Conservation (phyloP, 2,113 vertebrate genomes). For the Ciconia stormi region DNA sequence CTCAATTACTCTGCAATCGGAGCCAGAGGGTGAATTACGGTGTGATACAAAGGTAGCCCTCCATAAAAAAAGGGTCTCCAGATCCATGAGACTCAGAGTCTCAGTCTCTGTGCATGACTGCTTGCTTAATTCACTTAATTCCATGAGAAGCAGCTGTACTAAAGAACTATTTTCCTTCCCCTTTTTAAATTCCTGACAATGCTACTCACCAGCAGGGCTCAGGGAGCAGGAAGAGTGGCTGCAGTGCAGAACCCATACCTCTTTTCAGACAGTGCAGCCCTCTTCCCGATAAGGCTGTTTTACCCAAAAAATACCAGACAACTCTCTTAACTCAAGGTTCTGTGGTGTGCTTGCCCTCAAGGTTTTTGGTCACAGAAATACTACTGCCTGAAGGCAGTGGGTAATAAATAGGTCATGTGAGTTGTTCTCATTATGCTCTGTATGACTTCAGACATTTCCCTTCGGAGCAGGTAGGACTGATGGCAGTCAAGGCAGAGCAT, state of each 20-base stretch:
- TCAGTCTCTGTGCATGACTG: fast-evolving
- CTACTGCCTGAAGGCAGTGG: neutral
- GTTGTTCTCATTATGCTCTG: neutral
- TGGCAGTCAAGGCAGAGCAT: neutral
- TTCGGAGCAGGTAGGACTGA: neutral
- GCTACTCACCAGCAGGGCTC: neutral
- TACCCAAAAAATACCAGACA: neutral
- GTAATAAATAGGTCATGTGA: neutral
- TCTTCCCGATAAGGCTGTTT: neutral
- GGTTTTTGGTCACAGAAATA: neutral
- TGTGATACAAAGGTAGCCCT: neutral
- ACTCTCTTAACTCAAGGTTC: neutral
- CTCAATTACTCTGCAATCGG: neutral
- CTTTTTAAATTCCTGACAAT: neutral
- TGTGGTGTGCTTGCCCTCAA: neutral
- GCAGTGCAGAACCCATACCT: neutral
- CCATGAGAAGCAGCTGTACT: neutral
- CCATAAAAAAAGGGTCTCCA: neutral
- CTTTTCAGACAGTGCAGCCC: neutral
- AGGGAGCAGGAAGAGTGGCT: neutral
- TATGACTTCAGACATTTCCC: neutral
- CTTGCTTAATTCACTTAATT: neutral
- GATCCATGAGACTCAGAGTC: neutral
- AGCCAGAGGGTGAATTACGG: neutral
- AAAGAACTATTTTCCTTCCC: neutral